Percentiles rank a stretch among this genome's conserved stretches.
phyloP scores from a whole-genome alignment of 2,797 vertebrate genomes.

The Molossus molossus region DNA sequence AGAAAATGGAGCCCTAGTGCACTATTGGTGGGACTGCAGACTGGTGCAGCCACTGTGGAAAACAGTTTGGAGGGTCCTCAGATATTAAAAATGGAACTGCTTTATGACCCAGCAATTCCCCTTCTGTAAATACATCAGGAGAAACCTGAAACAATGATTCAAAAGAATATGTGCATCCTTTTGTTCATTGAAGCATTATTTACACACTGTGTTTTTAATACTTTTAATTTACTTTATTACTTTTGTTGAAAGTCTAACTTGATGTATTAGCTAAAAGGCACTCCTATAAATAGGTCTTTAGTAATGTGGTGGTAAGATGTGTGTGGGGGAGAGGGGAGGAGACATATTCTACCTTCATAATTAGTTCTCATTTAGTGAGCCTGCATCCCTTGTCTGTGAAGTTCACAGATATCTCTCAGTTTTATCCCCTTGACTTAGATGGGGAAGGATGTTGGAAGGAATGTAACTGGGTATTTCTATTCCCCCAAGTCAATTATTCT shows the following conservation, averaged over 20 bases:
- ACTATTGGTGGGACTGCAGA: not conserved
- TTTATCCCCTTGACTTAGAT: not conserved
- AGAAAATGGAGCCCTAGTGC: not conserved
- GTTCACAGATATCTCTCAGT: not conserved
- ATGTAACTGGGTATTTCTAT: not conserved
- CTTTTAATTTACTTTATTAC: too few relatives aligned
- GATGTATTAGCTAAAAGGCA: not conserved
- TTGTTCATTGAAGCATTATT: not conserved
- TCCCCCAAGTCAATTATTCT: not conserved
- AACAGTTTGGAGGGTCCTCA: not conserved
- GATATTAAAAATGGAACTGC: not conserved
- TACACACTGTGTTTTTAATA: too few relatives aligned
- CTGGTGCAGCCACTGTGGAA: not conserved
- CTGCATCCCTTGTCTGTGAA: too few relatives aligned
- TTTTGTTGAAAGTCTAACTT: not conserved
- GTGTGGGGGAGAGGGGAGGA: too few relatives aligned
- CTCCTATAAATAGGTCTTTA: not conserved
- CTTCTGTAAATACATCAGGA: not conserved
- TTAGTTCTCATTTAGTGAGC: not conserved
- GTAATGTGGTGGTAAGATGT: not conserved
- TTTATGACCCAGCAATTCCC: not conserved
- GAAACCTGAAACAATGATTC: not conserved
- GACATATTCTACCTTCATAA: not conserved
- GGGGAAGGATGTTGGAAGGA: not conserved
- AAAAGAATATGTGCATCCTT: not conserved